phyloP scores from a whole-genome alignment of 2,113 vertebrate genomes.

The Octodon degus region DNA sequence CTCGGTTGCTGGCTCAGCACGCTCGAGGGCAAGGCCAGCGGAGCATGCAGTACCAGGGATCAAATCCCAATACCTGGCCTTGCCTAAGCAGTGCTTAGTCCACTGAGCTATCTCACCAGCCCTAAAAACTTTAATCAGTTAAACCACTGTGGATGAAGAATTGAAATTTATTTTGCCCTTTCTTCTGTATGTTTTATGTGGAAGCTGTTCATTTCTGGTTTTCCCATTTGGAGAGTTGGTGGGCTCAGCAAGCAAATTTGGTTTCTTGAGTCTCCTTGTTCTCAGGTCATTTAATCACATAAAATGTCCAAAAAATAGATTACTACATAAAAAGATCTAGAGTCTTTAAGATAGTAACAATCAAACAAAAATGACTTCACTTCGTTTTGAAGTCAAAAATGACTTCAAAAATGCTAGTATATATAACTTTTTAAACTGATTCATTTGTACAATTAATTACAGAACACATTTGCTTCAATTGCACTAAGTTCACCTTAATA shows the following conservation, averaged over 20 bases:
- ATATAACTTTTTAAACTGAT: constrained; percentile 36
- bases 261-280: constrained; percentile 64
- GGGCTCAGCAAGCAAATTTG: constrained; percentile 61
- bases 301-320: constrained; percentile 52
- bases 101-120: no score
- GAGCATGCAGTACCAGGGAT: no score
- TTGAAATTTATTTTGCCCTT: constrained; percentile 65
- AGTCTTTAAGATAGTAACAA: constrained; percentile 57
- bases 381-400: no score
- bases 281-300: constrained; percentile 57
- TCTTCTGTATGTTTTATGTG: constrained; percentile 69
- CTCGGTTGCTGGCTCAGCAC: no score
- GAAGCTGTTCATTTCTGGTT: constrained; percentile 74
- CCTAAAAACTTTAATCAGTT: constrained; percentile 58
- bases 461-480: constrained; percentile 57
- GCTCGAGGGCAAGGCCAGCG: no score
- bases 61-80: no score
- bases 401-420: background rate
- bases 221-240: constrained; percentile 63
- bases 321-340: background rate
- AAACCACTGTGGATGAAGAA: constrained; percentile 60
- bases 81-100: no score
- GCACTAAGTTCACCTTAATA: constrained; percentile 71
- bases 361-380: constrained; percentile 31
- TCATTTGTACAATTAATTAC: constrained; percentile 63